phyloP scores from a whole-genome alignment of 1,140 invertebrate genomes.

The Diorhabda elongata region DNA sequence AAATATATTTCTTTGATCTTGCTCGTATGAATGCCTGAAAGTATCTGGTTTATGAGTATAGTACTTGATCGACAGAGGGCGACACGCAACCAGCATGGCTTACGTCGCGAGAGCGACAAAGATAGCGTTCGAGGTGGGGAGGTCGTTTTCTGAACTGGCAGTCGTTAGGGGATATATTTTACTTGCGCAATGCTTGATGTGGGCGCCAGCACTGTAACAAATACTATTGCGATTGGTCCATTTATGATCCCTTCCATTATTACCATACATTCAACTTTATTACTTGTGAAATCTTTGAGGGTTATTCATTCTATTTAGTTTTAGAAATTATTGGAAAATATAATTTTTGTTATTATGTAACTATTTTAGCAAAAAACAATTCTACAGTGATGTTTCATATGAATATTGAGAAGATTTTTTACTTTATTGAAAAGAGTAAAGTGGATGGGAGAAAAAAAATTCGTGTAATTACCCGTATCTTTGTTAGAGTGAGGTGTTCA shows the following conservation, averaged over 20 bases:
- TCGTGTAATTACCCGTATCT: constrained; percentile 10
- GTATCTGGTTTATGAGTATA: constrained; percentile 39
- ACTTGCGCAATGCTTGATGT: constrained; percentile 42
- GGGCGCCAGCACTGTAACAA: constrained; percentile 44
- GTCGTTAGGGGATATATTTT: constrained; percentile 36
- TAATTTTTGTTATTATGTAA: too few relatives aligned
- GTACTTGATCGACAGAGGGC: constrained; percentile 39
- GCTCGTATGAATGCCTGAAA: constrained; percentile 41
- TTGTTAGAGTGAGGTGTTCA: constrained; percentile 22
- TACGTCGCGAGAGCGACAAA: constrained; percentile 25
- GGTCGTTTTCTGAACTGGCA: constrained; percentile 24
- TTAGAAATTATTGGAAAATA: too few relatives aligned
- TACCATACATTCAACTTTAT: constrained; percentile 27
- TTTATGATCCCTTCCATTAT: constrained; percentile 44
- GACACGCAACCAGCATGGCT: constrained; percentile 27
- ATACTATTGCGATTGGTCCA: constrained; percentile 44
- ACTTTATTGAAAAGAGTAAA: too few relatives aligned
- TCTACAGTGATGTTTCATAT: too few relatives aligned
- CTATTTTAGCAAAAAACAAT: too few relatives aligned
- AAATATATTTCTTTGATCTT: constrained; percentile 43
- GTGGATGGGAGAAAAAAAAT: too few relatives aligned
- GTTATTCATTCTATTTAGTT: too few relatives aligned
- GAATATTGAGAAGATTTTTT: too few relatives aligned
- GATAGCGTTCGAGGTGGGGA: constrained; percentile 30
- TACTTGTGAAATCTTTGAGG: constrained; percentile 19